phyloP scores from a whole-genome alignment of 2,888 invertebrate species.

The Petrolisthes manimaculis region DNA sequence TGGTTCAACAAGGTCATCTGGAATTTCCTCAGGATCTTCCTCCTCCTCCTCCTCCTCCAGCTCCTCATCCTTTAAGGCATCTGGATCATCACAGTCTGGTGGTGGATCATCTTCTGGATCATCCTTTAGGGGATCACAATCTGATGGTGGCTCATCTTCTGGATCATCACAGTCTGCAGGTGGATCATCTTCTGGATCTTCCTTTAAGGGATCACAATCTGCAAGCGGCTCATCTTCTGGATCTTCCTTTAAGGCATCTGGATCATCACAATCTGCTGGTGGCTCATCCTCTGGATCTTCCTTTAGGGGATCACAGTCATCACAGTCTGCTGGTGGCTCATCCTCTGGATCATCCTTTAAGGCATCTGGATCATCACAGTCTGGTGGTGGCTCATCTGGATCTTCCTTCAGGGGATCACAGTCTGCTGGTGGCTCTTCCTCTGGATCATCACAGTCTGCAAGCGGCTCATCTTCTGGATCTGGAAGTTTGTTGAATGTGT shows the following conservation, averaged over 20 bases:
- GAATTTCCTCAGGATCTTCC: not conserved
- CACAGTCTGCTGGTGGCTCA: not conserved
- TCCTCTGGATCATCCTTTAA: not conserved
- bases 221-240: not conserved
- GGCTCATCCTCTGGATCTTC: not conserved
- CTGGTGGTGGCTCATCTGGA: conserved; percentile 9
- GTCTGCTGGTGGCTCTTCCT: conserved; percentile 15
- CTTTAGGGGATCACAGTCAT: not conserved
- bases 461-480: conserved; percentile 5
- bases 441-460: conserved; percentile 31
- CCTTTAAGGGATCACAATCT: not conserved
- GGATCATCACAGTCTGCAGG: not conserved
- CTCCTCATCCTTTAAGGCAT: not conserved
- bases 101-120: conserved; percentile 1
- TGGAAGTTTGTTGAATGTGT: not conserved
- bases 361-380: not conserved
- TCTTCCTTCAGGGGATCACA: conserved; percentile 3
- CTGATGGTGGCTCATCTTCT: conserved; percentile 8
- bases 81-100: conserved; percentile 6
- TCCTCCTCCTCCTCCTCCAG: not conserved
- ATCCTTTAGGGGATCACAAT: not conserved
- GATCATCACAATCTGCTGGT: not conserved
- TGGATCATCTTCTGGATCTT: conserved; percentile 4
- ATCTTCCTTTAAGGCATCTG: conserved; percentile 8
- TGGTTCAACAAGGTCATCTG: conserved; percentile 7